Base-by-base conservation (phyloP, 2,797 vertebrate species). In the Malacoctenus gilli region DNA sequence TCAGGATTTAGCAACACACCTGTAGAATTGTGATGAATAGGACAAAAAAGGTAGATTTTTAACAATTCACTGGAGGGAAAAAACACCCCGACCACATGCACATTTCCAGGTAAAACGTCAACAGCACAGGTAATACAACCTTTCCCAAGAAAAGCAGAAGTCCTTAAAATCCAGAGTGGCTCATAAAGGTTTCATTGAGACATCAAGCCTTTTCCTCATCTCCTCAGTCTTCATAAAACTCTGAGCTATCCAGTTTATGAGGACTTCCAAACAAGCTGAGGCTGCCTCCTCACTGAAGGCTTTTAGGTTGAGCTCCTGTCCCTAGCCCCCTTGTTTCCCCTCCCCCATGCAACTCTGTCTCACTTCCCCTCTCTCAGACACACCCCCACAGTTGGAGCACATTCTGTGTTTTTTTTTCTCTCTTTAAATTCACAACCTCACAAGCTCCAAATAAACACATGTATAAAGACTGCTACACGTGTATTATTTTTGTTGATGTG, bases 331-430 rank as follows among this genome's bases (percentile, higher is more conserved):
- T 72, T 72, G 50, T 59, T 64, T 75, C 83, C 87, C 87, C 74
- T 86, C 86, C 89, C 89, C 89, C 85, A 85, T 47, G 28, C 55
- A 31, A 61, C 82, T 77, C 70, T n/a, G 63, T 63, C 84, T 86
- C 82, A 85, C 82, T 90, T 89, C 86, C 83, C 81, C 83, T 84
- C 72, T 18, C 73, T 86, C 82, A 79, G 80, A 86, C 85, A 85
- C 86, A 81, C 84, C 82, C 82, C 82, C 83, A 72, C 82, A 70
- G 70, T 55, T 64, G 59, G 55, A 63, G 72, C 35, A 73, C 77
- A 59, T 58, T 75, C 72, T 74, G 50, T 58, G 38, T 63, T 61
- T 74, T 47, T 48, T 54, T 52, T 66, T 63, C 61, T 74, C 43
- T 28, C 9, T 28, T 28, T 28, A 6, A 41, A 75, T 61, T 47